Evolutionary conservation across 2,113 vertebrate species (phyloP).

Genomic region (Halichoerus grypus): DNA sequence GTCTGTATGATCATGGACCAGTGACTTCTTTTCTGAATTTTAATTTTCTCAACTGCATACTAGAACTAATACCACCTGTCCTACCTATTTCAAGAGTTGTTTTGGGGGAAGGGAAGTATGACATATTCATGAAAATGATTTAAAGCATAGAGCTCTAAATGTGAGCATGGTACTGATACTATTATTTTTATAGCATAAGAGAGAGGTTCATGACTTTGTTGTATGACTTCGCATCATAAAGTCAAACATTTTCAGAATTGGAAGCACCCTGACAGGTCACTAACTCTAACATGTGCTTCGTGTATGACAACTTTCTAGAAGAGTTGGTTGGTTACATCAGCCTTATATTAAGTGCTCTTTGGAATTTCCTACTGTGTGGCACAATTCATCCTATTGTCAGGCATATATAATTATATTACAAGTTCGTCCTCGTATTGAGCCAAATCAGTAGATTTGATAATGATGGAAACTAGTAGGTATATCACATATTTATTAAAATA

Average conservation of each 20-base stretch:
- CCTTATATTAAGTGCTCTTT: background rate
- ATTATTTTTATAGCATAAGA: background rate
- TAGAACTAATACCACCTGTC: background rate
- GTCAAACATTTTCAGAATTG: background rate
- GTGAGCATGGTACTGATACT: background rate
- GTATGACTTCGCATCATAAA: background rate
- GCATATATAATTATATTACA: background rate
- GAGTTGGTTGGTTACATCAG: background rate
- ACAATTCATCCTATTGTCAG: background rate
- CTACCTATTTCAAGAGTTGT: background rate
- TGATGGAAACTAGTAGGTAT: background rate
- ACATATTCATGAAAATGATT: background rate
- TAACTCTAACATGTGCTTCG: accelerated
- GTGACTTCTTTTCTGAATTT: background rate
- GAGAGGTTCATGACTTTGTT: background rate
- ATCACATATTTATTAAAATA: conserved; percentile 1
- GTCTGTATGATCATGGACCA: background rate
- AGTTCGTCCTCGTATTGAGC: background rate
- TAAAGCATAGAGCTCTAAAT: background rate
- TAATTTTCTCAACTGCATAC: background rate
- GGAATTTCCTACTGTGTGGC: background rate
- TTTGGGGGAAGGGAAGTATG: background rate
- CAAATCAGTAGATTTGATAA: background rate
- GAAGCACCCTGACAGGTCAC: background rate
- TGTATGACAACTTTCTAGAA: accelerated